Evolutionary conservation across 92 coral and sea anemone genomes (phyloP), one percentile per base, ranked within the genome.

Genomic region (Chrysogorgia sp.): DNA sequence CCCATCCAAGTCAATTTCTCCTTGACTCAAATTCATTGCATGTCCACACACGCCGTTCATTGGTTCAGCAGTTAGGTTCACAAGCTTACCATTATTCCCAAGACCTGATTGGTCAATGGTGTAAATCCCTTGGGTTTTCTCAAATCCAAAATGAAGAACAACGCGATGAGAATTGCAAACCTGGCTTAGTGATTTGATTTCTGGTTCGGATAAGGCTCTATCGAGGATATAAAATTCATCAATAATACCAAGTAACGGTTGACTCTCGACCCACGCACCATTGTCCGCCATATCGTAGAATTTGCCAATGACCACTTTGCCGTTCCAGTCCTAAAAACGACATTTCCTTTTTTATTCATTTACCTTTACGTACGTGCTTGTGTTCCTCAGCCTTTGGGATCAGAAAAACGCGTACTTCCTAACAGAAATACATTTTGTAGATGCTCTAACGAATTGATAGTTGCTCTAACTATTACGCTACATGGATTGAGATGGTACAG

Each of bases 71-170:
- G 90, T 86, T 6, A 91, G 82, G 29, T 92, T 90, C 21, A 77
- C 70, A 17, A 85, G 89, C 28, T 83, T 24, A 24, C 98, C 98
- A 77, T 94, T 91, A 70, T 94, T 94, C 7, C 97, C 98, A 58
- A 94, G 83, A 8, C 98, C 98, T 2, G 98, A 94, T 69, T 91
- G 98, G 79, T 94, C 98, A 58, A 88, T 85, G 33, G 96, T 88
- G 10, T 81, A 81, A 57, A 80, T 37, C 5, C 92, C 97, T 35
- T 88, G 88, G 50, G 88, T 89, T 65, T 87, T 64, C 63, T 94
- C 90, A 71, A 94, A 94, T 10, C 98, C 98, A 64, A 89, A 87
- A 77, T 94, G 94, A 7, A 91, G 69, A 52, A 94, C 97, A n/a
- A 85, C 85, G 34, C 94, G 84, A 34, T 88, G 83, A 52, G 84